Evolutionary conservation across 2,888 invertebrate species (phyloP), one percentile per base, ranked within the genome.

Genomic region (Rhorus exstirpatorius): DNA sequence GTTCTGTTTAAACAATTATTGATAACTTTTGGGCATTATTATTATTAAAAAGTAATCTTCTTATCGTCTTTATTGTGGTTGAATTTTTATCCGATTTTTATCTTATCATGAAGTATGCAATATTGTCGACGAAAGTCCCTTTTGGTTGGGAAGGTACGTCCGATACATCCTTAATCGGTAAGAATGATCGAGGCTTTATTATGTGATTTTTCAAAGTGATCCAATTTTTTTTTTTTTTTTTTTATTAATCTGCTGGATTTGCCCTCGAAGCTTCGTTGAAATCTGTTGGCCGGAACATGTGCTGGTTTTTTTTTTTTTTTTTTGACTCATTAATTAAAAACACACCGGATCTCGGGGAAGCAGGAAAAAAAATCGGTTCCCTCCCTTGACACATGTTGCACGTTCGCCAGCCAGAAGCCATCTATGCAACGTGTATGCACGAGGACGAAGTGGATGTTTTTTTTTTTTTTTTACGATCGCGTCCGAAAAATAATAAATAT

Each of bases 321-420:
- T 53, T 46, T 26, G 17, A 14, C 41, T 68, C 1, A 14, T 24
- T 77, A 65, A 79, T 79, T 79, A 79, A 79, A 60, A 55, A 44
- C 61, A 65, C 55, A 67, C 67, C 71, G 71, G 55, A 79, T 63
- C 71, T 35, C 35, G 67, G 35, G 71, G 72, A 72, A 60, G 58
- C 31, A 26, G 49, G 46, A 19, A 63, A 67, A 71, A 41, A 72
- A 77, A 63, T 46, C 60, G 26, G 51, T 44, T 55, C n/a, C n/a
- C 63, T 61, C 35, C 26, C 38, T 17, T 46, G 71, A 51, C 81
- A 81, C 81, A 81, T 77, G 76, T 81, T 77, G 71, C 71, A 60
- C 76, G 76, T 71, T 67, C 35, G 31, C 49, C 14, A 51, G 53
- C 14, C 38, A 49, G 68, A 35, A 72, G 72, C 72, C 60, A 55